A percentile compares a stretch with the other conserved stretches of the same genome.
Evolutionary conservation across 2,113 vertebrate genomes (phyloP).

Genomic region (Chlorocebus sabaeus): DNA sequence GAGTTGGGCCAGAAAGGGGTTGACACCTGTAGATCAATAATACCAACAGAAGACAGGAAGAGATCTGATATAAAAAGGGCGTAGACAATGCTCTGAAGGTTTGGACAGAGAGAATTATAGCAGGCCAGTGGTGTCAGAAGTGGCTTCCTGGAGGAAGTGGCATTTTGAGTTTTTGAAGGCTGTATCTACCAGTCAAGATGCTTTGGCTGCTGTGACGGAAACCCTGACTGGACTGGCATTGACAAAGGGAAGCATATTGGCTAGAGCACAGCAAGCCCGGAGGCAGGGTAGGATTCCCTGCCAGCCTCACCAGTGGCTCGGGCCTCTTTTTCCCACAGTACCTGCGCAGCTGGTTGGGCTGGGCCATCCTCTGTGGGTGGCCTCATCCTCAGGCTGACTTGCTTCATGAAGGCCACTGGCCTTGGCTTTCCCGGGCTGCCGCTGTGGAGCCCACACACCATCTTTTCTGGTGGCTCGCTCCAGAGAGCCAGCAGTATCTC

Average conservation of each 20-base stretch:
- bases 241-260: too few relatives aligned
- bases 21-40: fast-evolving
- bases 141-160: background rate
- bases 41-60: background rate
- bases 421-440: background rate
- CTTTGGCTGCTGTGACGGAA: background rate
- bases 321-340: fast-evolving
- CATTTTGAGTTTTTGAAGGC: background rate
- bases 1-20: background rate
- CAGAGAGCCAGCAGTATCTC: background rate
- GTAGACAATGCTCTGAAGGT: too few relatives aligned
- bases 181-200: background rate
- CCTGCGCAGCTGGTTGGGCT: fast-evolving
- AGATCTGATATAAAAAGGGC: background rate
- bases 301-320: fast-evolving
- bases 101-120: background rate
- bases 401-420: too few relatives aligned
- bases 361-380: background rate
- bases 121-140: background rate
- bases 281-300: background rate
- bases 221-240: background rate
- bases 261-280: background rate
- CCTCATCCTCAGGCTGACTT: background rate
- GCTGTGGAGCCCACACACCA: background rate
- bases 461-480: background rate